Conservation (phyloP, 2,888 invertebrate genomes). For the Drosophila aldrichi region DNA sequence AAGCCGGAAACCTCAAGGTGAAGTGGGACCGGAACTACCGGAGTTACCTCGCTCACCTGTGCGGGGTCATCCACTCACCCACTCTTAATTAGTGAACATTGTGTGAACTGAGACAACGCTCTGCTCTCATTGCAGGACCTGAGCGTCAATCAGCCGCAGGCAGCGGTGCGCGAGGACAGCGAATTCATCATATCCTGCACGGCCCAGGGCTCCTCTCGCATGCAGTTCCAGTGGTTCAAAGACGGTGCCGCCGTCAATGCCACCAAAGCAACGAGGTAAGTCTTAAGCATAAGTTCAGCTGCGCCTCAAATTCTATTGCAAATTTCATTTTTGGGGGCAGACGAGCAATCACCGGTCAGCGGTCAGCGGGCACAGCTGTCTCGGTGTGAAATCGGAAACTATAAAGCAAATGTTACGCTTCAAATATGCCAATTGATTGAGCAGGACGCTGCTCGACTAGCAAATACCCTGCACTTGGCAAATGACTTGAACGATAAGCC, state of each 20-base stretch:
- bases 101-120: constrained; percentile 30
- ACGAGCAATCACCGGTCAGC: neutral
- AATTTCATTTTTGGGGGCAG: neutral
- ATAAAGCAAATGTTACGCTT: constrained; percentile 21
- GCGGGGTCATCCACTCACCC: neutral
- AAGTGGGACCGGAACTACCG: constrained; percentile 21
- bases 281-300: constrained; percentile 17
- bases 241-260: constrained; percentile 91
- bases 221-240: constrained; percentile 93
- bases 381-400: constrained; percentile 26
- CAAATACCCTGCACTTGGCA: constrained; percentile 8
- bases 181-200: constrained; percentile 92
- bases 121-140: constrained; percentile 85
- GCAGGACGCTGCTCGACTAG: fast-evolving
- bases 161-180: constrained; percentile 89
- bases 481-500: no score
- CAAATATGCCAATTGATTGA: constrained; percentile 8
- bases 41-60: neutral
- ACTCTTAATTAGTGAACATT: constrained; percentile 53
- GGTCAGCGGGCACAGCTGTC: constrained; percentile 30
- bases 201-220: constrained; percentile 91
- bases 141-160: constrained; percentile 86
- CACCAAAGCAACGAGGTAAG: constrained; percentile 90
- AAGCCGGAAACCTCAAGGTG: constrained; percentile 62
- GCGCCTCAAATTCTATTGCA: neutral